Percentiles rank a stretch among this genome's conserved stretches.
phyloP scores from a whole-genome alignment of 1,140 invertebrate species.

The Orchesella cincta region DNA sequence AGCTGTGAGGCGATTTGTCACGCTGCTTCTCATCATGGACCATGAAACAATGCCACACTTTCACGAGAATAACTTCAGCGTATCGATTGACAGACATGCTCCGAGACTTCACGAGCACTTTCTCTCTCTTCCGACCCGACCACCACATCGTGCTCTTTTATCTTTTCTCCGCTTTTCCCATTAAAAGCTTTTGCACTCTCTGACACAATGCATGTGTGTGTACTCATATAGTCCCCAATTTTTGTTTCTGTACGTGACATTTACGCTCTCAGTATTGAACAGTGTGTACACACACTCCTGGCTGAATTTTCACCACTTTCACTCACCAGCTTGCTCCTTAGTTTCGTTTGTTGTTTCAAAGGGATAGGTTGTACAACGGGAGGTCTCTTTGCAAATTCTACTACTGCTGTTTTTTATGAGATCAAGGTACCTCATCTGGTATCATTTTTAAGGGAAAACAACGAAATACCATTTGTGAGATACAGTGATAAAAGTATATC shows the following conservation, averaged over 20 bases:
- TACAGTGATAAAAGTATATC: too few relatives aligned
- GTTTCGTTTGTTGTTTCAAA: neutral
- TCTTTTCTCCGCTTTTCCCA: conserved; percentile 16
- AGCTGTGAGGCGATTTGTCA: neutral
- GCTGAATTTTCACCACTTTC: neutral
- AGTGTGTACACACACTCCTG: neutral
- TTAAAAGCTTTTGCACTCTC: too few relatives aligned
- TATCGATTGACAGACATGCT: neutral
- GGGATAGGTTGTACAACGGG: neutral
- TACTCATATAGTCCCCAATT: neutral
- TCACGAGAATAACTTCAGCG: neutral
- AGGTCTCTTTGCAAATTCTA: neutral
- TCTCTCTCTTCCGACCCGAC: neutral
- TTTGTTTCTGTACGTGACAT: neutral
- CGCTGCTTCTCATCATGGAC: neutral
- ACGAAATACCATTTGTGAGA: too few relatives aligned
- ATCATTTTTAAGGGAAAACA: too few relatives aligned
- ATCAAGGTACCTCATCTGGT: too few relatives aligned
- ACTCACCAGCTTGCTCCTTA: neutral
- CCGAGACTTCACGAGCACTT: neutral
- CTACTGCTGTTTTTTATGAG: neutral
- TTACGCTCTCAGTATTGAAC: neutral
- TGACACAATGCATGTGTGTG: too few relatives aligned
- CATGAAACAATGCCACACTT: neutral
- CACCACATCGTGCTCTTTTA: neutral